Evolutionary conservation across 2,797 vertebrate species (phyloP), one percentile per base, ranked within the genome.

Genomic region (Lepidocolaptes lacrymiger): DNA sequence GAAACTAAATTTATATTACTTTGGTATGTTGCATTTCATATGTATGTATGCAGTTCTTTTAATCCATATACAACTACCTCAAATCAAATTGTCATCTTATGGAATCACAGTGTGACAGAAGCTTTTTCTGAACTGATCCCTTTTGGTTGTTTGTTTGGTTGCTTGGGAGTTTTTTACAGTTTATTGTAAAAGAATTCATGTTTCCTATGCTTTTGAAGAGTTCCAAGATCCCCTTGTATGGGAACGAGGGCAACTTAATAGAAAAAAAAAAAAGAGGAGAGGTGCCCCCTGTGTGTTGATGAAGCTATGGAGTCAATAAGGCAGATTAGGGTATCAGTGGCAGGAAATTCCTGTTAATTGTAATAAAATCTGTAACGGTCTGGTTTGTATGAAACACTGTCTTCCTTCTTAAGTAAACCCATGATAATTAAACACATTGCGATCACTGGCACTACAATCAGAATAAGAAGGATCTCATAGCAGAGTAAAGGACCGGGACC

Each of bases 201-300:
- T 7, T 66, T 78, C 15, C 30, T 58, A 14, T 27, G 7, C 13
- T 77, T 83, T 80, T 78, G 11, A 89, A 67, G 28, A 13, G 7
- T 41, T 68, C 69, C 51, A 61, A 32, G 17, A 62, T 69, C 11
- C 9, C 2, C 7, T 61, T 68, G 6, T n/a, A 3, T 1, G 12
- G 34, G 3, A 76, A 28, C 30, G 77, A 67, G 36, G 12, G 8
- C 18, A 72, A 24, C 16, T 73, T 58, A 39, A 55, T 4, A 63
- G 26, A 37, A 8, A 75, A 74, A 77, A 62, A 8, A 75, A 74
- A 16, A 22, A 37, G 8, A 5, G 7, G 7, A 71, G n/a, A 63
- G 6, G 13, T 6, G 2, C 34, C 16, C 7, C 3, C 8, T 44
- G 2, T 58, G 32, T 56, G 18, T 30, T 2, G 7, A 3, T 41